phyloP scores from a whole-genome alignment of 1,140 invertebrate species.

The Bacillus rossius region DNA sequence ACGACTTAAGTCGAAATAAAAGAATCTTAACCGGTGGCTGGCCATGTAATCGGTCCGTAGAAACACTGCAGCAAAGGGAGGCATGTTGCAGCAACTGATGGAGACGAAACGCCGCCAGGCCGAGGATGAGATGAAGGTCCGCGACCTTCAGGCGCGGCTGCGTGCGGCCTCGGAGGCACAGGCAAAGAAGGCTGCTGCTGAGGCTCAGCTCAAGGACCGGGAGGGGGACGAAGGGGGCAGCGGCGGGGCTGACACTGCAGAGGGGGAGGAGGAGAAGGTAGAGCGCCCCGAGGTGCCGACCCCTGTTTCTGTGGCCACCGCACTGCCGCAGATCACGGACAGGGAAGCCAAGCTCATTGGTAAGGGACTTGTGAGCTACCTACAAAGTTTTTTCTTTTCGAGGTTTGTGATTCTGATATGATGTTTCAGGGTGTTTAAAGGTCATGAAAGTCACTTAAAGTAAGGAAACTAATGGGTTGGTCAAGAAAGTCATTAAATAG shows the following conservation, averaged over 20 bases:
- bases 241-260: constrained; percentile 44
- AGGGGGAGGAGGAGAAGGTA: constrained; percentile 41
- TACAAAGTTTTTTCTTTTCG: too few species aligned
- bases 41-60: too few species aligned
- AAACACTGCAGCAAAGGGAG: too few species aligned
- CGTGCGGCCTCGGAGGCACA: neutral
- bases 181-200: neutral
- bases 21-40: too few species aligned
- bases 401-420: too few species aligned
- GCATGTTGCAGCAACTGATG: constrained; percentile 51
- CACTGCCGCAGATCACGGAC: constrained; percentile 40
- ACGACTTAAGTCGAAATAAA: too few species aligned
- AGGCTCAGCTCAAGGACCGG: neutral
- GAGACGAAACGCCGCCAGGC: constrained; percentile 56
- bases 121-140: constrained; percentile 50
- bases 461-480: too few species aligned
- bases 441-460: too few species aligned
- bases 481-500: too few species aligned
- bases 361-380: neutral
- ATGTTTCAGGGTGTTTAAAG: too few species aligned
- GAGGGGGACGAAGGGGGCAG: constrained; percentile 26
- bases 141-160: constrained; percentile 23
- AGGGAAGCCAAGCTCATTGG: constrained; percentile 53
- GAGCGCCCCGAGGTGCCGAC: constrained; percentile 26
- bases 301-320: constrained; percentile 30